Evolutionary conservation across 2,888 invertebrate species (phyloP).

Genomic region (Cryptops parisi): DNA sequence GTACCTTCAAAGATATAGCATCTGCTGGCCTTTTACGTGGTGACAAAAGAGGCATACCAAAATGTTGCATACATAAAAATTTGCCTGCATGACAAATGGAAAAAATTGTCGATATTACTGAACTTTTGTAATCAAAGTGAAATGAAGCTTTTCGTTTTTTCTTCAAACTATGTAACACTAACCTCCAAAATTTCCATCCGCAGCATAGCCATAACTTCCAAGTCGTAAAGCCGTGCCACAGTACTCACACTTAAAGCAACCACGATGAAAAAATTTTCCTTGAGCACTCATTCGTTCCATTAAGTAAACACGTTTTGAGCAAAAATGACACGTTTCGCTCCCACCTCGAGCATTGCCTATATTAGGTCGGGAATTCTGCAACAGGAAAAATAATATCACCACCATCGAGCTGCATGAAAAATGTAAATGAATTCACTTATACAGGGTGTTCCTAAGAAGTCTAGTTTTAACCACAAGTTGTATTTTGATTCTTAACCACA

Average conservation of each 20-base stretch:
- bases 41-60: slow-evolving; percentile 39
- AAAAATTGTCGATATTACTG: neutral
- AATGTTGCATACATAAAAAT: slow-evolving; percentile 43
- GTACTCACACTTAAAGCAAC: slow-evolving; percentile 87
- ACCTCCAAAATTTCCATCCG: slow-evolving; percentile 17
- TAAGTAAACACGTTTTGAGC: slow-evolving; percentile 79
- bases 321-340: slow-evolving; percentile 71
- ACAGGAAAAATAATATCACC: slow-evolving; percentile 20
- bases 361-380: slow-evolving; percentile 43
- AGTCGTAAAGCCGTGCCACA: slow-evolving; percentile 71
- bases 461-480: too few species aligned
- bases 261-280: slow-evolving; percentile 78
- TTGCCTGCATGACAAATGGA: slow-evolving; percentile 35
- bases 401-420: too few species aligned
- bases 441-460: too few species aligned
- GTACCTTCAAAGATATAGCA: too few species aligned
- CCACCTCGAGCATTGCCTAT: slow-evolving; percentile 48
- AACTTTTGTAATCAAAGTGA: neutral
- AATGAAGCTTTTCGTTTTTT: neutral
- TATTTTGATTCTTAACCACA: too few species aligned
- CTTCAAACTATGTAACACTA: neutral
- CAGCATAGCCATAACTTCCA: slow-evolving; percentile 38
- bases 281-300: slow-evolving; percentile 83
- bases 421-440: too few species aligned
- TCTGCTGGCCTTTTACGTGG: slow-evolving; percentile 5